These are phyloP conservation scores for Muschampia plurimacula DNA, from an alignment of 2,888 invertebrate genomes.

Conservation along the genomic window DNA sequence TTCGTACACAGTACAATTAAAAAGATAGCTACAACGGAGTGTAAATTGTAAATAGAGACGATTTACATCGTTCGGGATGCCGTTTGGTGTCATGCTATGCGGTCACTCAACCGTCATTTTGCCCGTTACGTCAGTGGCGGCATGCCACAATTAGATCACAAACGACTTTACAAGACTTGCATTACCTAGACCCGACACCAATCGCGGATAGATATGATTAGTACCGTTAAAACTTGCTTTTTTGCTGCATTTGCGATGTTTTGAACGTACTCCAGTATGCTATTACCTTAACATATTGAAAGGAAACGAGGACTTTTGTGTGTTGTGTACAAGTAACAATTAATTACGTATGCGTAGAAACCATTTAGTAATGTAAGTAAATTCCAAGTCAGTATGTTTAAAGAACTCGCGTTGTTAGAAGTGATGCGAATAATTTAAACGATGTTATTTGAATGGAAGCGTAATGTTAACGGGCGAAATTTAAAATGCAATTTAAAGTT, in stretches of 20 bases:
- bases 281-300: neutral
- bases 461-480: constrained; percentile 75
- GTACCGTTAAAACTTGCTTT: constrained; percentile 77
- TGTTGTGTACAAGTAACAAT: neutral
- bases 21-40: constrained; percentile 6
- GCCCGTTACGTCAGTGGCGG: constrained; percentile 81
- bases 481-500: constrained; percentile 84
- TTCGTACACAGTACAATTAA: neutral
- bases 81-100: constrained; percentile 73
- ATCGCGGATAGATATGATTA: constrained; percentile 71
- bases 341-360: neutral
- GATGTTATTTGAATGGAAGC: constrained; percentile 50
- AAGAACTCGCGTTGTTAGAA: constrained; percentile 30
- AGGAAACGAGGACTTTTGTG: neutral
- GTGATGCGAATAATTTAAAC: constrained; percentile 45
- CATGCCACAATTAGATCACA: constrained; percentile 82
- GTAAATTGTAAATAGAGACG: constrained; percentile 56
- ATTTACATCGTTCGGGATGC: constrained; percentile 62
- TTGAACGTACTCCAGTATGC: constrained; percentile 47
- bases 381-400: constrained; percentile 27
- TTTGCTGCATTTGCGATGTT: constrained; percentile 64
- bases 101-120: constrained; percentile 78
- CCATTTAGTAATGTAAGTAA: constrained; percentile 17
- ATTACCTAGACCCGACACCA: constrained; percentile 74
- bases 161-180: constrained; percentile 60